Conservation (phyloP, 1,140 invertebrate genomes). For the Bombus confusus region DNA sequence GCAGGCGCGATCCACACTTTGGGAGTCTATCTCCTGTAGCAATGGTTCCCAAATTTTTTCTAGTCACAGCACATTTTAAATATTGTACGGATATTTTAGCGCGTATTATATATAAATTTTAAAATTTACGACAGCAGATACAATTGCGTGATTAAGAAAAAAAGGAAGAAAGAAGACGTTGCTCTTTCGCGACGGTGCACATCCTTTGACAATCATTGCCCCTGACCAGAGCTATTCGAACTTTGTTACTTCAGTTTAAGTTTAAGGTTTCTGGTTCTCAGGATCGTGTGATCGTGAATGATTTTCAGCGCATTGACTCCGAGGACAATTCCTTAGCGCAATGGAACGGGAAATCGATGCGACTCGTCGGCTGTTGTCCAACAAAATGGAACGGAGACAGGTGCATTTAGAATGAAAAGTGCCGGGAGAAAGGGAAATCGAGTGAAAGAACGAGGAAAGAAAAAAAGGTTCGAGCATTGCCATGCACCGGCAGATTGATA, state of each 20-base stretch:
- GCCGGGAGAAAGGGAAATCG: constrained; percentile 32
- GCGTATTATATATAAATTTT: too few relatives aligned
- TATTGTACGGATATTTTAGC: too few relatives aligned
- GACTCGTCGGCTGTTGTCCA: constrained; percentile 1
- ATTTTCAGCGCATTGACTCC: not conserved
- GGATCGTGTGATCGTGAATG: not conserved
- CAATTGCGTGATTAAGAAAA: too few relatives aligned
- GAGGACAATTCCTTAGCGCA: not conserved
- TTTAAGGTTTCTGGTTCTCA: not conserved
- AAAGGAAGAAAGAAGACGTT: too few relatives aligned
- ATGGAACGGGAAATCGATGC: constrained; percentile 32
- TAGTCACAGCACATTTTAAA: too few relatives aligned
- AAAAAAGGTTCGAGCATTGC: constrained; percentile 15
- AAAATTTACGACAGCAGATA: too few relatives aligned
- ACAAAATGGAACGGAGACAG: constrained; percentile 38
- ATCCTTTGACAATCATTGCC: too few relatives aligned
- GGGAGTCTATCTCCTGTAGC: too few relatives aligned
- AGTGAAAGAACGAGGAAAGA: constrained; percentile 7
- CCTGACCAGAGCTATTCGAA: not conserved
- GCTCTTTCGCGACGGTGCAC: too few relatives aligned
- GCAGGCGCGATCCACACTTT: too few relatives aligned
- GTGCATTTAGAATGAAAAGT: constrained; percentile 37
- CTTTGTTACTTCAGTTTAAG: too few relatives aligned
- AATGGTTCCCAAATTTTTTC: too few relatives aligned
- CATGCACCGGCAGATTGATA: constrained; percentile 13